Base-by-base conservation (phyloP, 2,113 vertebrate species). In the Phrynocephalus versicolor region DNA sequence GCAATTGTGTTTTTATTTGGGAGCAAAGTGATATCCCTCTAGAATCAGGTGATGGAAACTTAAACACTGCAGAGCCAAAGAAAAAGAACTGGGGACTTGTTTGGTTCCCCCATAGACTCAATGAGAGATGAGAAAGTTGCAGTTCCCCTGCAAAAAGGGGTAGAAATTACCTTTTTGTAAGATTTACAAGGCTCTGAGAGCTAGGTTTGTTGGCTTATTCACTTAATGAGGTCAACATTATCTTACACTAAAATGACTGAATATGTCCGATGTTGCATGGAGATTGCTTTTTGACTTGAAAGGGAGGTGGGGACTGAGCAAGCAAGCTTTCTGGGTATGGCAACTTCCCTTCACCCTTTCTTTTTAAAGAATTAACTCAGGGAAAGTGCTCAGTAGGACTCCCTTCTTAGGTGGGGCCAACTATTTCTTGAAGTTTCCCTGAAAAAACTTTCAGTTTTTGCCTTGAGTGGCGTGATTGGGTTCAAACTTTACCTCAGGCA, bases 1-100 rank as follows among this genome's bases (percentile, higher is more conserved):
- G 78, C 70, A 88, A 55, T 84, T 51, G 75, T 87, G 81, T 92
- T 84, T 75, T 69, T 77, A 65, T 3, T 90, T 88, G 57, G 64
- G 80, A 87, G 89, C 84, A 76, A 80, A 74, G 33, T 87, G 88
- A 76, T 4, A 84, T 80, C 73, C 64, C 57, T 78, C 27, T 35
- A 7, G 88, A 37, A n/a, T 39, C 0, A 8, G 41, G 13, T 62
- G 70, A 88, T n/a, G n/a, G n/a, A 88, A 90, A 14, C 0, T 9
- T 19, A 87, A 87, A 35, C 37, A n/a, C n/a, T n/a, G n/a, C n/a
- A 87, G 89, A 0, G 1, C 23, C 19, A 30, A 18, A 12, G 3
- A 3, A 77, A 60, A 77, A 51, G 41, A 74, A 18, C 19, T 79
- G 41, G 13, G 85, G 85, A 71, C 8, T 1, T 23, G 12, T 0